Evolutionary conservation across 1,140 invertebrate species (phyloP), one percentile per base, ranked within the genome.

Genomic region (Heliothis subflexa): DNA sequence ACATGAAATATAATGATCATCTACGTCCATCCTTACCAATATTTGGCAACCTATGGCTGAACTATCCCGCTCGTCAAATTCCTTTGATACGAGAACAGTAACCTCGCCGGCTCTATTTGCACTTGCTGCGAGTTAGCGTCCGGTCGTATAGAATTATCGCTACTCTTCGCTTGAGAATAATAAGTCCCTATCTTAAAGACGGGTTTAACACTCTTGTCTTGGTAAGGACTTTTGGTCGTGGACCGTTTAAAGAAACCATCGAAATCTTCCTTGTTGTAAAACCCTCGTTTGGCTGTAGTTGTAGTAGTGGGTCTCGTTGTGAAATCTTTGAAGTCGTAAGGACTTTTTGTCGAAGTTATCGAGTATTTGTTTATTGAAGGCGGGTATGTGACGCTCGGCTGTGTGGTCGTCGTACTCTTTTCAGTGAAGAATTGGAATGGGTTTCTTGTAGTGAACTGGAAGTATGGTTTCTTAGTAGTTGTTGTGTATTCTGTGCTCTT

Each of bases 251-350:
- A 93, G 76, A 89, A 95, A 72, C 82, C 91, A 45, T 92, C 89
- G 28, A 92, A 86, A 12, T 94, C 93, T 18, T 91, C 89, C 84
- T 94, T 94, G 62, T 78, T 91, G 62, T 90, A 91, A 82, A 92
- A 94, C 3, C 93, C 92, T 47, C 85, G 79, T 85, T 90, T 94
- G 9, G 79, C 87, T n/a, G 89, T 86, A 78, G 62, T 86, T n/a
- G 89, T 86, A 77, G 73, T 59, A 7, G 87, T 88, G 2, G 85
- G 76, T 82, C 89, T 91, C n/a, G 89, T 92, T 5, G 85, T 83
- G 79, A 94, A 95, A 76, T 95, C 93, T 84, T 95, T 91, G 82
- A 95, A 95, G 82, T 95, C 94, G 85, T 95, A 95, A 11, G 95
- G 95, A 72, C 92, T 95, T 84, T 89, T 94, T 13, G 95, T 95